These are phyloP conservation scores for Anoplius nigerrimus DNA, from an alignment of 2,888 invertebrate species.

Conservation along the genomic window DNA sequence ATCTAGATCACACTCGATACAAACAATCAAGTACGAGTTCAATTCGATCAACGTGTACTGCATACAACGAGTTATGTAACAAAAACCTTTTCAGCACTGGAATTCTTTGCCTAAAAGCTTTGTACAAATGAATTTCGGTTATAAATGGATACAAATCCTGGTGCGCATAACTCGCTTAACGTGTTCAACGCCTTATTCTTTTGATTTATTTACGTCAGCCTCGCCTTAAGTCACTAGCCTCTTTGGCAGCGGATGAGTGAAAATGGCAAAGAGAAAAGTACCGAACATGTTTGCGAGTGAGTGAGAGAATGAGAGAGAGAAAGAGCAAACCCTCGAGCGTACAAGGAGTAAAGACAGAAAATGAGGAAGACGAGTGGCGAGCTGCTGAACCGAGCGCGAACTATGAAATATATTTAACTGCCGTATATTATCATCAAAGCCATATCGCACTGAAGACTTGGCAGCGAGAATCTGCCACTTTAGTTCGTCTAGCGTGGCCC, in stretches of 20 bases:
- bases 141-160: constrained; percentile 14
- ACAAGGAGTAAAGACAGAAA: constrained; percentile 12
- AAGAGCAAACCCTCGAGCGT: background rate
- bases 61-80: too few relatives aligned
- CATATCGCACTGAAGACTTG: constrained; percentile 34
- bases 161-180: constrained; percentile 25
- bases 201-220: constrained; percentile 54
- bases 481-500: background rate
- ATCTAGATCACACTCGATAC: too few relatives aligned
- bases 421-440: constrained; percentile 55
- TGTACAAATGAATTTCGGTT: too few relatives aligned
- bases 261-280: constrained; percentile 19
- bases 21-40: too few relatives aligned
- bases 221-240: constrained; percentile 49
- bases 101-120: too few relatives aligned
- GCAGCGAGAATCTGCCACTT: constrained; percentile 24
- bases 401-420: constrained; percentile 46
- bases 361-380: constrained; percentile 19
- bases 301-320: constrained; percentile 15
- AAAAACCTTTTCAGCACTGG: too few relatives aligned
- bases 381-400: constrained; percentile 12
- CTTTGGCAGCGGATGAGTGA: constrained; percentile 33
- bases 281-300: constrained; percentile 14
- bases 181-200: constrained; percentile 45
- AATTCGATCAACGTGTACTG: too few relatives aligned